Conservation (phyloP, 92 coral and sea anemone species). For the Palythoa grandis region DNA sequence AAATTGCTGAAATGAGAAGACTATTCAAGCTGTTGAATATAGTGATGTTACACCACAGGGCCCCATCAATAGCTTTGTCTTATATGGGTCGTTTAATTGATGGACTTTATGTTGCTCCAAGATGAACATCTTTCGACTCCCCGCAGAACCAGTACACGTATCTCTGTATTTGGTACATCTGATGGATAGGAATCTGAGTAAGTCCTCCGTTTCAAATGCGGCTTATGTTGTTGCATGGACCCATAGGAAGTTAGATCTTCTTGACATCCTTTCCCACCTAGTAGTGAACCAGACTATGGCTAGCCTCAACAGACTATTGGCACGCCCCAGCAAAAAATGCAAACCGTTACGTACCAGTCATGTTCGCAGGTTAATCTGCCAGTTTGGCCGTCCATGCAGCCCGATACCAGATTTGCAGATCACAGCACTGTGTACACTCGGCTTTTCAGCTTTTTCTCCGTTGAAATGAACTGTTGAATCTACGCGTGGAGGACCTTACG, state of each 20-base stretch:
- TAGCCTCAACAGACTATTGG: conserved; percentile 56
- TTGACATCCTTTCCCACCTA: conserved; percentile 45
- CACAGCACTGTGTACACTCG: conserved; percentile 41
- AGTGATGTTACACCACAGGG: neutral
- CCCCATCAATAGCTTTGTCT: conserved; percentile 35
- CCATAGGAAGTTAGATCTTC: conserved; percentile 50
- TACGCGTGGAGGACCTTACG: neutral
- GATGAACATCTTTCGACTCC: conserved; percentile 40
- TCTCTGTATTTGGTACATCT: conserved; percentile 59
- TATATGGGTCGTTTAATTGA: neutral
- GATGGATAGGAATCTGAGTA: conserved; percentile 37
- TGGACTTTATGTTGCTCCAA: conserved; percentile 49
- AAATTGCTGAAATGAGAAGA: neutral
- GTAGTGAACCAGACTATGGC: conserved; percentile 52
- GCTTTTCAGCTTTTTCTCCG: conserved; percentile 62
- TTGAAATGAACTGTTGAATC: conserved; percentile 54
- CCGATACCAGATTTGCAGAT: conserved; percentile 51
- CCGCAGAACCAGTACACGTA: conserved; percentile 46
- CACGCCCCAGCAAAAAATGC: conserved; percentile 50
- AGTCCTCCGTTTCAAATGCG: conserved; percentile 50
- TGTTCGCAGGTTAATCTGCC: conserved; percentile 49
- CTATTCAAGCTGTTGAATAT: conserved; percentile 1
- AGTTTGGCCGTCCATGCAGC: conserved; percentile 7
- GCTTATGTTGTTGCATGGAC: conserved; percentile 57
- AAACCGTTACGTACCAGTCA: conserved; percentile 52